phyloP scores from a whole-genome alignment of 2,113 vertebrate genomes.

The Furnarius figulus region DNA sequence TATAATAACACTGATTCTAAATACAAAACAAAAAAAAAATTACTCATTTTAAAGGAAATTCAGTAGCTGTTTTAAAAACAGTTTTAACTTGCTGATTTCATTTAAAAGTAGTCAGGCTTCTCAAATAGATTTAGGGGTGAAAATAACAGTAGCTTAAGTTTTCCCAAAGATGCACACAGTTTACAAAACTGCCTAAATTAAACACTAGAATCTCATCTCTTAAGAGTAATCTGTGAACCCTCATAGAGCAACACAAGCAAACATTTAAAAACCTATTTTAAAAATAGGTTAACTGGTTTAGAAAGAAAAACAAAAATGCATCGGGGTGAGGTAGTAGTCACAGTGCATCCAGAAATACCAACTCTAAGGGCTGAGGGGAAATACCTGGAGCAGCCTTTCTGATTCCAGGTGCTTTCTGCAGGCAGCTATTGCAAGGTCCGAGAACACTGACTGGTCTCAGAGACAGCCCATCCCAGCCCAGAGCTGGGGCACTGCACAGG shows the following conservation, averaged over 20 bases:
- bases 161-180: not conserved
- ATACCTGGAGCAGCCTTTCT: not conserved
- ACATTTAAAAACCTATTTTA: not conserved
- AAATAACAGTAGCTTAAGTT: not conserved
- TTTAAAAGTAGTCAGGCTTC: not conserved
- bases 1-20: not conserved
- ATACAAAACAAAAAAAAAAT: not conserved
- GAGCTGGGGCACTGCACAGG: not conserved
- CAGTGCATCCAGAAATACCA: constrained; percentile 39
- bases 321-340: constrained; percentile 54
- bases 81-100: not conserved
- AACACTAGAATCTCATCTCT: not conserved
- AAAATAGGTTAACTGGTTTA: constrained; percentile 34
- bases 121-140: not conserved
- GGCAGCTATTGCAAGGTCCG: not conserved
- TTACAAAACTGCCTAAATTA: constrained; percentile 6
- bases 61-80: constrained; percentile 18
- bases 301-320: not conserved
- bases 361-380: not conserved
- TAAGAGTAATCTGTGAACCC: not conserved
- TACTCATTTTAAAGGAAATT: not conserved
- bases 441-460: fast-evolving
- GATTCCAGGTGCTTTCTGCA: not conserved
- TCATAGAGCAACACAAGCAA: not conserved
- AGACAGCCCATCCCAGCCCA: fast-evolving